Evolutionary conservation across 2,797 vertebrate species (phyloP), one percentile per base, ranked within the genome.

Genomic region (Sardinella longiceps): DNA sequence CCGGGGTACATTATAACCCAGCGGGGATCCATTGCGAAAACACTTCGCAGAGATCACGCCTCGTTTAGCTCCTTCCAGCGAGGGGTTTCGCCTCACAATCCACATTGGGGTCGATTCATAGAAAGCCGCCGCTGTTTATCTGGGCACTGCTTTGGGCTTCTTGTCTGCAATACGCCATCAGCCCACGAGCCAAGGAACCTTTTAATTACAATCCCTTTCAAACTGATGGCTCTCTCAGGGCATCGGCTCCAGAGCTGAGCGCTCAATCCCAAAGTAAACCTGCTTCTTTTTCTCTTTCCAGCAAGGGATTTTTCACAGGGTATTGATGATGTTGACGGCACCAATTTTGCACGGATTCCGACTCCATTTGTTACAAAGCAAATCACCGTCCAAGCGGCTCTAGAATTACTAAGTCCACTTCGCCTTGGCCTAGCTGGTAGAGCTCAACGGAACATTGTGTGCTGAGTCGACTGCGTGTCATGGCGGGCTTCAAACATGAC

Each of bases 31-130:
- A 2, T 39, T 48, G 58, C 18, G 12, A 33, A 37, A 30, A 15
- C 37, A 37, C 46, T 85, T 87, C 81, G 80, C 70, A 14, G 28
- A 10, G 53, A 80, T 30, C 53, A 63, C 25, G 53, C 77, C 77
- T 84, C 43, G 14, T 85, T 85, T 80, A 37, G 46, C 60, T 1
- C 37, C 83, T 85, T 83, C 84, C 84, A 85, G 66, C 33, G 11
- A 48, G 9, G 18, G 18, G 37, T 18, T 77, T 20, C 51, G 48
- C n/a, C 51, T 60, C 5, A 1, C 6, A n/a, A 25, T 60, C n/a
- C 56, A 25, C 6, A 58, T 6, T 25, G 1, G 23, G 51, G 56
- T 58, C 56, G 23, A 58, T 58, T 58, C 56, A 25, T 60, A n/a
- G 56, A 60, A 0, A n/a, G 9, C 7, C 2, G 56, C 56, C 14